Base-by-base conservation (phyloP, 2,888 invertebrate species). In the Meiosimyza decipiens region DNA sequence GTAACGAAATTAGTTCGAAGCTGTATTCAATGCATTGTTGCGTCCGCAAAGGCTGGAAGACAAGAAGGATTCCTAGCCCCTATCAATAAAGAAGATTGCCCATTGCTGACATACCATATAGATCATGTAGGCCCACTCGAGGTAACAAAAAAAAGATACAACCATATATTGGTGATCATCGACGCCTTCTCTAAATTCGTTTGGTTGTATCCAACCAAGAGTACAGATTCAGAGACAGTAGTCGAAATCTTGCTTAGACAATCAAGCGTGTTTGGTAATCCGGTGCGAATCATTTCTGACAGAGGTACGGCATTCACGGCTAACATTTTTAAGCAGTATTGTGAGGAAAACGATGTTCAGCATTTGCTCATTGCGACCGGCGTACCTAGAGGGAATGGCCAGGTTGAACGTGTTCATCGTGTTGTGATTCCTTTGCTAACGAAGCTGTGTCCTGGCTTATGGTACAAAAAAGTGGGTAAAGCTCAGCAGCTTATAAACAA, bases 271-370 rank as follows among this genome's bases (percentile, higher is more conserved):
- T 75, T 75, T 65, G 74, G 74, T 9, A 84, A 75, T 40, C 81
- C 82, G 5, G 76, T 55, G 12, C 71, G 82, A 76, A 28, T 87
- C 9, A 81, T 87, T 11, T 80, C 82, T 0, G 86, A 88, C 71
- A 73, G 83, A 54, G 86, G 86, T 7, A 79, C 82, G 11, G 80
- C 81, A 1, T 87, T 85, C 68, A 87, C 85, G 0, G 80, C 83
- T 2, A 76, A 79, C n/a, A 65, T 69, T 6, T 88, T 87, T 71
- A 73, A 78, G 64, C 71, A 75, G 9, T 84, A 82, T 71, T 86
- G 84, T 72, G 69, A 71, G 33, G 76, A 78, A 2, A 81, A 85
- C 73, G 73, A 68, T 0, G 73, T 78, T 18, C 64, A 73, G 22
- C 84, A 86, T 64, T 52, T 83, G 50, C 80, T 84, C 65, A 72